A percentile compares a stretch with the other conserved stretches of the same genome.
Evolutionary conservation across 1,140 invertebrate species (phyloP).

Genomic region (Lepidurus apus): DNA sequence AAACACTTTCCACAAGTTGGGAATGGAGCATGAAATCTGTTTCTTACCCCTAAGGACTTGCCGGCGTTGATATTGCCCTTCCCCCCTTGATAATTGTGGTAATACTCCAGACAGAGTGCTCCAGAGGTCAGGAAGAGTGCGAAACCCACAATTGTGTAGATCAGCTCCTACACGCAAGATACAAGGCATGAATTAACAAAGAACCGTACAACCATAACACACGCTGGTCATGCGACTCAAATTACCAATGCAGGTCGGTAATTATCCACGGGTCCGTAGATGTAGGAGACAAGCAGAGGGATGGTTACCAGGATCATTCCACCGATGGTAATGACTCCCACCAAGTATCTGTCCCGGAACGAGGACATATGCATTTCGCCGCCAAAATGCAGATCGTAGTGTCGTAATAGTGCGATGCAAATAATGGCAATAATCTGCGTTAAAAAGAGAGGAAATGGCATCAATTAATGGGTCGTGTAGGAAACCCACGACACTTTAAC

Average conservation of each 20-base stretch:
- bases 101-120: constrained; percentile 32
- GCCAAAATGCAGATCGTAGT: constrained; percentile 35
- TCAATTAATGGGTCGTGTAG: neutral
- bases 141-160: constrained; percentile 34
- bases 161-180: constrained; percentile 31
- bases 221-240: neutral
- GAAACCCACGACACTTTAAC: neutral
- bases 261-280: constrained; percentile 32
- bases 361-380: constrained; percentile 35
- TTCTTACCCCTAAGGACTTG: constrained; percentile 33
- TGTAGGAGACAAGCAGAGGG: constrained; percentile 35
- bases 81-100: constrained; percentile 31
- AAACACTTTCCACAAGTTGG: neutral
- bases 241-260: constrained; percentile 34
- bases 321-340: constrained; percentile 35
- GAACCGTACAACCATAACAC: neutral
- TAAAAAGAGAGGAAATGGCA: neutral
- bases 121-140: constrained; percentile 34
- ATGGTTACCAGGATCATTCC: constrained; percentile 35
- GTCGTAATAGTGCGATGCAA: constrained; percentile 34
- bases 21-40: neutral
- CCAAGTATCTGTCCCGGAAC: constrained; percentile 35
- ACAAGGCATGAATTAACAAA: neutral
- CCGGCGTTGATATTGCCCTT: constrained; percentile 35
- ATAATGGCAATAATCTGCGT: constrained; percentile 34